These are phyloP conservation scores for Malurus elegans DNA, from an alignment of 2,113 vertebrate genomes.

Conservation along the genomic window DNA sequence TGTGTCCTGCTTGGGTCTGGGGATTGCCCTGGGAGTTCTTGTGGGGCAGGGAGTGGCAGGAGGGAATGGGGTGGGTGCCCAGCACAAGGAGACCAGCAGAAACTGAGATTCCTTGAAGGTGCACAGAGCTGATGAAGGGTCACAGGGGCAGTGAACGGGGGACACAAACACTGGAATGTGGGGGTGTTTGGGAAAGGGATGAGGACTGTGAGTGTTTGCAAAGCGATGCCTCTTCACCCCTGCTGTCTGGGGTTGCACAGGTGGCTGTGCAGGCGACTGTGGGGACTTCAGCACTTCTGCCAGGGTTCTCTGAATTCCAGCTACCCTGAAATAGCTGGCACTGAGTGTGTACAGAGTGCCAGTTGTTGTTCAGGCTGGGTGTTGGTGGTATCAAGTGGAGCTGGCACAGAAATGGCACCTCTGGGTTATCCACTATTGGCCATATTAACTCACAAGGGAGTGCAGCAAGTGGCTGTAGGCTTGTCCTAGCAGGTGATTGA, in stretches of 20 bases:
- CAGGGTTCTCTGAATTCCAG: not conserved
- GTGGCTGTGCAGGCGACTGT: not conserved
- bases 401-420: not conserved
- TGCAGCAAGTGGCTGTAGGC: not conserved
- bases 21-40: not conserved
- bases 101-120: not conserved
- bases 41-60: accelerated
- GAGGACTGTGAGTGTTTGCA: not conserved
- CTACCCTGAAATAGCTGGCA: not conserved
- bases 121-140: not conserved
- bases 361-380: not conserved
- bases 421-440: not conserved
- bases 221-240: accelerated
- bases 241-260: not conserved
- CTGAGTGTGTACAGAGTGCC: not conserved
- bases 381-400: not conserved
- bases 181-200: not conserved
- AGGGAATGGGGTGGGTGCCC: not conserved
- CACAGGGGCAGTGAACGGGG: not conserved
- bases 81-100: not conserved
- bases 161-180: not conserved
- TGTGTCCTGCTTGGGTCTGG: not conserved
- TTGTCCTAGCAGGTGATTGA: not conserved
- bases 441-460: not conserved
- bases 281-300: not conserved